Percentiles rank a stretch among this genome's conserved stretches.
Evolutionary conservation across 2,797 vertebrate species (phyloP).

Genomic region (Triplophysa yarkandensis): DNA sequence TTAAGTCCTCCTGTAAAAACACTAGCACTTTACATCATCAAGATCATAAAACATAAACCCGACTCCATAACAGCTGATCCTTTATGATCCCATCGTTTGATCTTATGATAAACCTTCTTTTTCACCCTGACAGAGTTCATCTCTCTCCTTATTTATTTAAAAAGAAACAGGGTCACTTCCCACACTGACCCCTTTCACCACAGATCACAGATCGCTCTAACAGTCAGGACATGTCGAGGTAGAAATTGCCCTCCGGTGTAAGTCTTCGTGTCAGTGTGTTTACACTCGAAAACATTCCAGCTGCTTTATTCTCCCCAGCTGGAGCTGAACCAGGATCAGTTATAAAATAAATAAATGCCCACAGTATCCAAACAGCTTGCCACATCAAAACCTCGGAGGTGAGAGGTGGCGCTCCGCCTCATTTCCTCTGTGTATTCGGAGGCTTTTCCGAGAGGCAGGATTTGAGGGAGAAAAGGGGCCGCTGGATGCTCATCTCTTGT

Average conservation of each 20-base stretch:
- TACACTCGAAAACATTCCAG: constrained; percentile 40
- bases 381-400: constrained; percentile 41
- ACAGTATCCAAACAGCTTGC: constrained; percentile 38
- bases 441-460: constrained; percentile 34
- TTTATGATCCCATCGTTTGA: constrained; percentile 10
- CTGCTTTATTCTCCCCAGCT: constrained; percentile 38
- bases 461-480: constrained; percentile 6
- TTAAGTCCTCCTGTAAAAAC: constrained; percentile 27
- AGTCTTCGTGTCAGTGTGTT: constrained; percentile 30
- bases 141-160: constrained; percentile 11
- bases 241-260: constrained; percentile 33
- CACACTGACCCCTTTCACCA: constrained; percentile 34
- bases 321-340: constrained; percentile 42
- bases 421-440: constrained; percentile 36
- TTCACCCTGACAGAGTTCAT: constrained; percentile 2
- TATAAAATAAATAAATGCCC: constrained; percentile 46
- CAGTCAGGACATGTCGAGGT: constrained; percentile 29
- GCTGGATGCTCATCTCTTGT: constrained; percentile 38
- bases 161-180: constrained; percentile 43
- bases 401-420: constrained; percentile 39
- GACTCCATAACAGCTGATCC: not conserved
- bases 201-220: constrained; percentile 11
- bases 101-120: not conserved
- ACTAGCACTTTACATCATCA: constrained; percentile 18
- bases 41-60: not conserved